Evolutionary conservation across 2,797 vertebrate species (phyloP), one percentile per base, ranked within the genome.

Genomic region (Rhabdophis nuchalis): DNA sequence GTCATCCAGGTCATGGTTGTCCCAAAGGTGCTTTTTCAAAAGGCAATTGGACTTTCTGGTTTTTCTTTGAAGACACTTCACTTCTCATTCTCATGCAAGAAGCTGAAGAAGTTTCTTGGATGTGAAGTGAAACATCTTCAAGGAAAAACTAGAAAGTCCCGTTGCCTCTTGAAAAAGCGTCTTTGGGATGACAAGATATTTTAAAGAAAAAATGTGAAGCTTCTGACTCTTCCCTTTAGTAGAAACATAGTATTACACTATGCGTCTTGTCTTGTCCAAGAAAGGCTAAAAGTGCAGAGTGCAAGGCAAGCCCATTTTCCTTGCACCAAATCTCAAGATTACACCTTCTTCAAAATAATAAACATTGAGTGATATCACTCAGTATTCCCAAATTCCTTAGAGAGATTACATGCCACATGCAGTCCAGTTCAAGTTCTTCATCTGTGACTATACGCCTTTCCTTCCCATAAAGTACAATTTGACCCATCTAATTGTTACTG

Each of bases 221-320:
- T 96, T 92, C 77, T 95, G 95, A 94, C 96, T 95, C 94, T 95
- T 95, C 92, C 87, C 92, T 88, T 56, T 95, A 92, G 93, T 96
- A 96, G 93, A 96, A 89, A 58, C 94, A 92, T 92, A 82, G 94
- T 94, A 92, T 93, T 90, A 95, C 92, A 93, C 92, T 91, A 72
- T 96, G 90, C 95, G 95, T 93, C 27, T 93, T 91, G 90, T 90
- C 89, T 92, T 93, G 64, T 92, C 94, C 92, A 89, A 95, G 92
- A 91, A 92, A 95, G 93, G 96, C 20, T 92, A 93, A 96, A 93
- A 93, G 96, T 94, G 95, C 96, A 96, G 95, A 95, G 91, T 93
- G 94, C 90, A 94, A 93, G 94, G 91, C 86, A 92, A 57, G 52
- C 86, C 90, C 90, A 3, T 91, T 94, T 90, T 94, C 91, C 86